A percentile compares a stretch with the other conserved stretches of the same genome.
These are phyloP conservation scores for Acanthosoma haemorrhoidale DNA, from an alignment of 2,888 invertebrate genomes.

Conservation along the genomic window DNA sequence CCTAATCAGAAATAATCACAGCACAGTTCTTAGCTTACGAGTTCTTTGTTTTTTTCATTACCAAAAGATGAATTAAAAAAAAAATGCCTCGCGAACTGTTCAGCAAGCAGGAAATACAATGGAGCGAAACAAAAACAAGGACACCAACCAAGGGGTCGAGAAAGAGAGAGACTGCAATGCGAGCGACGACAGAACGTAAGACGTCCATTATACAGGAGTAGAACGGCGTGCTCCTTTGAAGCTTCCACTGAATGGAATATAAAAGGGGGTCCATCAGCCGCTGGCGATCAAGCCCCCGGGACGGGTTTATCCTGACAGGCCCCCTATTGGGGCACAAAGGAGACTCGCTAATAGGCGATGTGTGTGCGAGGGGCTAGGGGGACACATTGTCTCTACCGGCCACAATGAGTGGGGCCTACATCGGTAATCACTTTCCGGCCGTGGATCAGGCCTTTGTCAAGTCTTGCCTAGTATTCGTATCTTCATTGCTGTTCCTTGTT, in stretches of 20 bases:
- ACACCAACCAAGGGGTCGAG: too few species aligned
- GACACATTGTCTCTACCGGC: slow-evolving; percentile 1
- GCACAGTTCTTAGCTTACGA: too few species aligned
- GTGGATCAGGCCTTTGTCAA: too few species aligned
- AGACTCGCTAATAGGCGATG: not conserved
- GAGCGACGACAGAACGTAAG: not conserved
- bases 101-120: too few species aligned
- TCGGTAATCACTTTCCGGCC: slow-evolving; percentile 5
- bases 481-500: too few species aligned
- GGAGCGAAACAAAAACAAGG: slow-evolving; percentile 1
- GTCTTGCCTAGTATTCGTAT: too few species aligned
- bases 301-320: slow-evolving; percentile 5
- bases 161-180: too few species aligned
- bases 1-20: too few species aligned
- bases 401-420: not conserved
- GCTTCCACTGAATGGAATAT: not conserved
- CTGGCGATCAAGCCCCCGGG: not conserved
- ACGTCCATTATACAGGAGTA: not conserved
- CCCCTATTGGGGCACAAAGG: not conserved
- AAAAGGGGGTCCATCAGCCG: slow-evolving; percentile 1
- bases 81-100: too few species aligned
- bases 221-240: slow-evolving; percentile 2
- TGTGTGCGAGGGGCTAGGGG: not conserved
- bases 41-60: too few species aligned
- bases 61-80: too few species aligned